Conservation (phyloP, 2,888 invertebrate genomes). For the Ligdia adustata region DNA sequence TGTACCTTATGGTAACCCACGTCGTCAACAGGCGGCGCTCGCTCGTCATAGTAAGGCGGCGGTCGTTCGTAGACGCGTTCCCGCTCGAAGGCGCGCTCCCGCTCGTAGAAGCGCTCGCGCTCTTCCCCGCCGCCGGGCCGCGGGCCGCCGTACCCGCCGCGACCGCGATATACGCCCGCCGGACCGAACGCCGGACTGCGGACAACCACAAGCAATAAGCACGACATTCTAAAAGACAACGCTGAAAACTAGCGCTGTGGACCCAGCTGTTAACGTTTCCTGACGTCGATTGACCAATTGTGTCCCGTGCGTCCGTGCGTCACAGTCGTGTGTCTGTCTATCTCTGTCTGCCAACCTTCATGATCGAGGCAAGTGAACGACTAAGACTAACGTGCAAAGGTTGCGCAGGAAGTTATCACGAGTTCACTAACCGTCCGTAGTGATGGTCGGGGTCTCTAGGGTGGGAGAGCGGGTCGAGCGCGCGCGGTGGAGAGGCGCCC, state of each 20-base stretch:
- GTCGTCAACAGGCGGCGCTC: conserved; percentile 60
- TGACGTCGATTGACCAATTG: too few relatives aligned
- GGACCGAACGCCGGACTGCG: conserved; percentile 54
- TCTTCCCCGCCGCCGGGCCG: conserved; percentile 64
- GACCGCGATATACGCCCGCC: conserved; percentile 59
- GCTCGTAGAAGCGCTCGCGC: conserved; percentile 68
- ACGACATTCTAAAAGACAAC: neutral
- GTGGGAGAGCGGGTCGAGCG: conserved; percentile 45
- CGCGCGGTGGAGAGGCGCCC: conserved; percentile 73
- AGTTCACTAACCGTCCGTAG: conserved; percentile 17
- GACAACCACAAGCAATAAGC: neutral
- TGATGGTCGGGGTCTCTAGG: conserved; percentile 22
- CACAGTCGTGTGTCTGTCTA: too few relatives aligned
- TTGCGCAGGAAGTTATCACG: too few relatives aligned
- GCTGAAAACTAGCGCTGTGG: too few relatives aligned
- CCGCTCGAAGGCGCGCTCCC: conserved; percentile 64
- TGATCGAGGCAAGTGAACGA: too few relatives aligned
- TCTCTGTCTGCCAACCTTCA: too few relatives aligned
- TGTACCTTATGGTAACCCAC: conserved; percentile 65
- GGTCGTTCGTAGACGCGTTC: conserved; percentile 66
- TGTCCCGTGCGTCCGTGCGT: too few relatives aligned
- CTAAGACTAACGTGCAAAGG: too few relatives aligned
- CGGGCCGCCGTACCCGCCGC: conserved; percentile 52
- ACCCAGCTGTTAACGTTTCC: too few relatives aligned
- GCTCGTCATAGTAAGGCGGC: conserved; percentile 70